phyloP scores from a whole-genome alignment of 2,888 invertebrate genomes.

The Gortyna flavago region DNA sequence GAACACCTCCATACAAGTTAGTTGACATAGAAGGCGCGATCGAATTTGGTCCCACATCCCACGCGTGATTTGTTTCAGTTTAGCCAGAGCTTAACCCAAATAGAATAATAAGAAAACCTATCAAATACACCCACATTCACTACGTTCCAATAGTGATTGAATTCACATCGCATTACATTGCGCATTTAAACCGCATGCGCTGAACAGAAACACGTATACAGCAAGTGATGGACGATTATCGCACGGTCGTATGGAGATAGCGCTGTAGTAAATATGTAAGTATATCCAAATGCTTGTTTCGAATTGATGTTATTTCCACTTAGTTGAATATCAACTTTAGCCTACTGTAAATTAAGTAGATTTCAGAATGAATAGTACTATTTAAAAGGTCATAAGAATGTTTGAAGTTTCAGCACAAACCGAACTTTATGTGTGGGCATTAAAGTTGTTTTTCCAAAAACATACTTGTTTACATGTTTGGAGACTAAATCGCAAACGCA shows the following conservation, averaged over 20 bases:
- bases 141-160: neutral
- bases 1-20: no score
- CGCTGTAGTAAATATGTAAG: neutral
- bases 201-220: neutral
- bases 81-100: neutral
- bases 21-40: neutral
- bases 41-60: neutral
- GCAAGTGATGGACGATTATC: neutral
- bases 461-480: neutral
- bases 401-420: neutral
- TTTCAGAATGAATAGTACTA: neutral
- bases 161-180: slow-evolving; percentile 3
- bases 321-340: neutral
- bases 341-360: neutral
- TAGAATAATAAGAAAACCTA: neutral
- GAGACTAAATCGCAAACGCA: neutral
- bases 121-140: neutral
- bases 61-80: neutral
- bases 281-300: neutral
- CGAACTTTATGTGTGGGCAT: neutral
- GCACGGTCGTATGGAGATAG: neutral
- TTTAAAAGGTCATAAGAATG: neutral
- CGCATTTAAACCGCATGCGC: neutral
- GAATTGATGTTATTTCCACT: neutral
- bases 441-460: neutral